A percentile compares a stretch with the other conserved stretches of the same genome.
phyloP scores from a whole-genome alignment of 2,797 vertebrate species.

The Propithecus perrieri region DNA sequence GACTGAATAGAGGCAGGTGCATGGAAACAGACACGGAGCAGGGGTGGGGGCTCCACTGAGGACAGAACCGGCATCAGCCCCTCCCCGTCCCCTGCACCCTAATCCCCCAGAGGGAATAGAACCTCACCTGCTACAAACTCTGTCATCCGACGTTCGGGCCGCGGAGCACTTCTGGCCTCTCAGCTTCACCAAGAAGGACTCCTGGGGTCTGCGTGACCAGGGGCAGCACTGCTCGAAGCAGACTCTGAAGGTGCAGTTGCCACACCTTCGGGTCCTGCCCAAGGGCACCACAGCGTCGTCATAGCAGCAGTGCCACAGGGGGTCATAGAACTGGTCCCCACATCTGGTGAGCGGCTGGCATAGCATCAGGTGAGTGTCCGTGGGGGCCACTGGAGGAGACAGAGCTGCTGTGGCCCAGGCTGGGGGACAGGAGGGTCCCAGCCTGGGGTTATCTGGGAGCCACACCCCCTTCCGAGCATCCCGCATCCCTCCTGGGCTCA shows the following conservation, averaged over 20 bases:
- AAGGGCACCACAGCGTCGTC: not conserved
- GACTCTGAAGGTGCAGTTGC: slow-evolving; percentile 56
- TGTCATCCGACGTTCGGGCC: not conserved
- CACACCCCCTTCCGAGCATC: accelerated
- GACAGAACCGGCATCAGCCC: not conserved
- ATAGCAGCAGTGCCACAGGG: not conserved
- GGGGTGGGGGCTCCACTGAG: not conserved
- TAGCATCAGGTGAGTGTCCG: not conserved
- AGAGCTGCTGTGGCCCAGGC: not conserved
- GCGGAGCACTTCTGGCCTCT: not conserved
- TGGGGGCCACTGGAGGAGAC: not conserved
- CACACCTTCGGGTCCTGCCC: not conserved
- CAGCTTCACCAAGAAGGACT: not conserved
- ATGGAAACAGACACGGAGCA: not conserved
- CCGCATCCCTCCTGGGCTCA: not conserved
- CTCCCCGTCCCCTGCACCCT: no score
- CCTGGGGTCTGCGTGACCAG: not conserved
- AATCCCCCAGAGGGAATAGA: not conserved
- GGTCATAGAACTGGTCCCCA: not conserved
- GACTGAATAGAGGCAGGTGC: not conserved
- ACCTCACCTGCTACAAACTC: slow-evolving; percentile 6
- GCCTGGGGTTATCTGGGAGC: not conserved
- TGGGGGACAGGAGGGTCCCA: no score
- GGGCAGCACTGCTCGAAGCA: slow-evolving; percentile 41
- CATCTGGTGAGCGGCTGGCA: not conserved